A percentile compares a stretch with the other conserved stretches of the same genome.
Evolutionary conservation across 1,140 invertebrate genomes (phyloP).

Genomic region (Pseudoatta argentina): DNA sequence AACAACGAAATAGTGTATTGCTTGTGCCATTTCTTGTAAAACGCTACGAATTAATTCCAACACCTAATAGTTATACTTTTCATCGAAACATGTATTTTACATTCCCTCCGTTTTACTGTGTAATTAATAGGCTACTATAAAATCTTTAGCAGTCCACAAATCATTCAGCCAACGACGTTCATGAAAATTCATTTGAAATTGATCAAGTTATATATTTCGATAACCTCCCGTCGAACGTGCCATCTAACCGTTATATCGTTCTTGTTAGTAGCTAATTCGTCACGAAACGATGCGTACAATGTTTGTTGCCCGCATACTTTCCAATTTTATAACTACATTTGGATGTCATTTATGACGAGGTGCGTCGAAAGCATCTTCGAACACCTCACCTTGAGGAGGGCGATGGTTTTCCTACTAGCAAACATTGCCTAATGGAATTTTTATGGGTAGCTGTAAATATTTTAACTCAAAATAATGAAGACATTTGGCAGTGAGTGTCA

Average conservation of each 20-base stretch:
- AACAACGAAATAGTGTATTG: too few species aligned
- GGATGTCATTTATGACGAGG: constrained; percentile 40
- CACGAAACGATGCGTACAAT: constrained; percentile 19
- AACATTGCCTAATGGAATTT: constrained; percentile 61
- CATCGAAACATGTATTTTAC: constrained; percentile 4
- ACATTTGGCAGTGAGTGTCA: constrained; percentile 59
- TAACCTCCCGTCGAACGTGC: neutral
- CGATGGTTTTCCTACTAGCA: constrained; percentile 20
- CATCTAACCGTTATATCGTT: constrained; percentile 11
- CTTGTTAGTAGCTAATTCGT: constrained; percentile 21
- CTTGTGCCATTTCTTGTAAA: too few species aligned
- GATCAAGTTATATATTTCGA: constrained; percentile 14
- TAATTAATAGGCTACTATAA: neutral
- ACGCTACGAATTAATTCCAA: too few species aligned
- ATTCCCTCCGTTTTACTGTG: neutral
- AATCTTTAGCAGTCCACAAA: constrained; percentile 39
- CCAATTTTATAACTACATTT: constrained; percentile 54
- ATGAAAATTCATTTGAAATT: constrained; percentile 16
- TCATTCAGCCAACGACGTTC: neutral
- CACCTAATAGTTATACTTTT: constrained; percentile 21
- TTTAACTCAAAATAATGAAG: constrained; percentile 63
- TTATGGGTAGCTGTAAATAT: constrained; percentile 62
- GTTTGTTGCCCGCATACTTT: constrained; percentile 11
- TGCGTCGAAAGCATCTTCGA: neutral
- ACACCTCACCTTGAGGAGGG: neutral